Percentiles rank a stretch among this genome's conserved stretches.
Evolutionary conservation across 2,888 invertebrate genomes (phyloP).

Genomic region (Trissolcus japonicus): DNA sequence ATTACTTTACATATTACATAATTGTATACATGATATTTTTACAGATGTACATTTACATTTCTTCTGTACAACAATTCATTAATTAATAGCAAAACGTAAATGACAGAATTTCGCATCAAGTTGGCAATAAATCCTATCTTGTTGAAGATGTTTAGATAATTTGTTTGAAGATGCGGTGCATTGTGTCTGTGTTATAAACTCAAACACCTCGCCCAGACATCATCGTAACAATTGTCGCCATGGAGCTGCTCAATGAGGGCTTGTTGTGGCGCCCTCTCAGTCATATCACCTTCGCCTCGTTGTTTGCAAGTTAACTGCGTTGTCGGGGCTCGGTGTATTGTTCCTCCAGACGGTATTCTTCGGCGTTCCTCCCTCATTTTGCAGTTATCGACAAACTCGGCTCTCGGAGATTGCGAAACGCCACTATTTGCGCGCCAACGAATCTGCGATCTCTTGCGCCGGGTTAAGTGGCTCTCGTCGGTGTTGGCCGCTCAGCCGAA

Average conservation of each 20-base stretch:
- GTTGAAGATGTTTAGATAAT: conserved; percentile 11
- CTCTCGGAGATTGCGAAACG: conserved; percentile 36
- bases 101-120: no score
- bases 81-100: no score
- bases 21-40: no score
- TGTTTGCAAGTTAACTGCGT: conserved; percentile 26
- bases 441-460: conserved; percentile 17
- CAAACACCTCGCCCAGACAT: background rate
- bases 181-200: no score
- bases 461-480: conserved; percentile 13
- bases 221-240: conserved; percentile 24
- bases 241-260: background rate
- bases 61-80: no score
- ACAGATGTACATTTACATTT: no score
- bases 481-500: conserved; percentile 36
- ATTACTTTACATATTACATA: no score
- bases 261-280: conserved; percentile 14
- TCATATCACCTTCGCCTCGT: conserved; percentile 10
- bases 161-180: background rate
- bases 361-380: conserved; percentile 48
- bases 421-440: conserved; percentile 45
- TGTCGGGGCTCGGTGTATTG: conserved; percentile 11
- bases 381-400: conserved; percentile 50
- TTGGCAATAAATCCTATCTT: no score
- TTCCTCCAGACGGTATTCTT: conserved; percentile 34